Evolutionary conservation across 1,140 invertebrate species (phyloP).

Genomic region (Venturia canescens): DNA sequence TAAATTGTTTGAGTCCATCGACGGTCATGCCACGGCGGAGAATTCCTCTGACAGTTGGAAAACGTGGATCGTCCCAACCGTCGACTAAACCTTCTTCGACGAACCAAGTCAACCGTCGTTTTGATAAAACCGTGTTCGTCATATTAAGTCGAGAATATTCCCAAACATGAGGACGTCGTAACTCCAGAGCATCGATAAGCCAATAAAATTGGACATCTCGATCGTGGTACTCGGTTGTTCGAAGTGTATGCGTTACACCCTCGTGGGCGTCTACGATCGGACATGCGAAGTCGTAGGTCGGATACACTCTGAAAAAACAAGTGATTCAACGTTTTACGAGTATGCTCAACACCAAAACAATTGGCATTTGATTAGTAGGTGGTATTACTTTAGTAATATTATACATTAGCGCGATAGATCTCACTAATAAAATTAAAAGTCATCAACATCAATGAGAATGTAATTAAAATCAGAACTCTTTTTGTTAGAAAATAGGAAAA

Average conservation of each 20-base stretch:
- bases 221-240: slow-evolving; percentile 99
- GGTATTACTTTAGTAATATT: too few relatives aligned
- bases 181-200: slow-evolving; percentile 91
- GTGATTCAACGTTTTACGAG: slow-evolving; percentile 44
- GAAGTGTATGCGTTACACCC: slow-evolving; percentile 96
- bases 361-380: too few relatives aligned
- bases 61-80: slow-evolving; percentile 99
- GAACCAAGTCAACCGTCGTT: slow-evolving; percentile 98
- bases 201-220: slow-evolving; percentile 98
- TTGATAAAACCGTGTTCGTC: slow-evolving; percentile 98
- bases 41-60: slow-evolving; percentile 98
- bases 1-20: slow-evolving; percentile 97
- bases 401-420: too few relatives aligned
- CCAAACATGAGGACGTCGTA: slow-evolving; percentile 96
- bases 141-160: slow-evolving; percentile 96
- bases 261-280: slow-evolving; percentile 99
- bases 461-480: too few relatives aligned
- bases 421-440: too few relatives aligned
- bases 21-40: slow-evolving; percentile 97
- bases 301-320: slow-evolving; percentile 90
- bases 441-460: too few relatives aligned
- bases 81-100: slow-evolving; percentile 95
- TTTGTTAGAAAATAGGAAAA: too few relatives aligned
- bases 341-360: slow-evolving; percentile 17
- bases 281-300: slow-evolving; percentile 99